These are phyloP conservation scores for Saguinus midas DNA, from an alignment of 2,113 vertebrate genomes.

Conservation along the genomic window DNA sequence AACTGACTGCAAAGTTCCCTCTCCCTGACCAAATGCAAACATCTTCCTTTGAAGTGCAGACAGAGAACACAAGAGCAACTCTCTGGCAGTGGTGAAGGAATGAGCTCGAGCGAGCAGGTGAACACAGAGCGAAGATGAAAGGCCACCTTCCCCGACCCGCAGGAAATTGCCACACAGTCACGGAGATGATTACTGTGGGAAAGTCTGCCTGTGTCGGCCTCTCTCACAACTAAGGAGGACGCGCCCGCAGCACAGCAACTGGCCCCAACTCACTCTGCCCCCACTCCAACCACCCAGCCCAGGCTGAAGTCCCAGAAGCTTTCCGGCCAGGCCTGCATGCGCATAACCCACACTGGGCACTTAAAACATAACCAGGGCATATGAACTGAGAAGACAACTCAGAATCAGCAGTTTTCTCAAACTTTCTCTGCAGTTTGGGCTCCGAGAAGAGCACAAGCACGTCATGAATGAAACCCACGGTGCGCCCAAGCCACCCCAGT, in stretches of 20 bases:
- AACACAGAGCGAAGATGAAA: background rate
- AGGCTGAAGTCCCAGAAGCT: background rate
- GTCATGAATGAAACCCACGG: background rate
- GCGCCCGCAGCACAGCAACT: no score
- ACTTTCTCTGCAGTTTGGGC: no score
- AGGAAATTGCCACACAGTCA: background rate
- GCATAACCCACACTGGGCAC: background rate
- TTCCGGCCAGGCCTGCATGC: background rate
- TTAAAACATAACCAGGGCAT: background rate
- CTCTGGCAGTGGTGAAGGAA: no score
- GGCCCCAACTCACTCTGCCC: background rate
- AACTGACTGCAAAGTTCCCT: slow-evolving; percentile 29
- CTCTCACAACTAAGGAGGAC: background rate
- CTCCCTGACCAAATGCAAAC: slow-evolving; percentile 56
- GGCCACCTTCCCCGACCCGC: background rate
- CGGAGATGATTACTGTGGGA: background rate
- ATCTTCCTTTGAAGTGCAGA: slow-evolving; percentile 10
- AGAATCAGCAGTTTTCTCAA: no score
- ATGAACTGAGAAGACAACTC: background rate
- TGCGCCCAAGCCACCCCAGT: background rate
- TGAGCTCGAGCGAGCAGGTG: background rate
- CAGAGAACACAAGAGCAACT: slow-evolving; percentile 8
- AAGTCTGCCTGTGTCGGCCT: fast-evolving
- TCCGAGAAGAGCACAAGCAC: background rate
- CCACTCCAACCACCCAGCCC: background rate